phyloP scores from a whole-genome alignment of 2,888 invertebrate species.

The Petrophora chlorosata region DNA sequence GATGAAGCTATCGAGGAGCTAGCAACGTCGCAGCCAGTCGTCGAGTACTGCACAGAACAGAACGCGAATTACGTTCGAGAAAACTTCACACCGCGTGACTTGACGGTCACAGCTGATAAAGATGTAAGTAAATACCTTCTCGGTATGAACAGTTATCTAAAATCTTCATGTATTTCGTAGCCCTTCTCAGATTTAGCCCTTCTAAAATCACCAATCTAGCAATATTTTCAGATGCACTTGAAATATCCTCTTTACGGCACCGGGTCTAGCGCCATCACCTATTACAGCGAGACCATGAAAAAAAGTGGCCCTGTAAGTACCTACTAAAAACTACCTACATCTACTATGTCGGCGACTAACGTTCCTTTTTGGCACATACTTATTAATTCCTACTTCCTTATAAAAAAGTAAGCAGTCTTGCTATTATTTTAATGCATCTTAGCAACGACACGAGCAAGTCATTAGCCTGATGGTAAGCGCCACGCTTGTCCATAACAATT shows the following conservation, averaged over 20 bases:
- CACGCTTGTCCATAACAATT: too few relatives aligned
- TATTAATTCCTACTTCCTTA: too few relatives aligned
- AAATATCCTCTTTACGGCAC: slow-evolving; percentile 78
- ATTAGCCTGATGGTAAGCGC: too few relatives aligned
- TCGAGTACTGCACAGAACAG: slow-evolving; percentile 74
- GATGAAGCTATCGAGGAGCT: slow-evolving; percentile 78
- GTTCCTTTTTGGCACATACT: too few relatives aligned
- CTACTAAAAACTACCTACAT: too few relatives aligned
- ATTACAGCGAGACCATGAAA: slow-evolving; percentile 66
- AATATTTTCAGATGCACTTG: slow-evolving; percentile 69
- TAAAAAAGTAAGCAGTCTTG: too few relatives aligned
- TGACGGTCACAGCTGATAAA: slow-evolving; percentile 66
- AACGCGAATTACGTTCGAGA: slow-evolving; percentile 70
- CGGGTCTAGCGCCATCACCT: slow-evolving; percentile 75
- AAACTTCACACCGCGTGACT: slow-evolving; percentile 66
- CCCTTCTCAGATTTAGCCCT: too few relatives aligned
- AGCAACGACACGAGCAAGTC: too few relatives aligned
- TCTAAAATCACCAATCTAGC: too few relatives aligned
- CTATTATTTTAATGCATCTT: too few relatives aligned
- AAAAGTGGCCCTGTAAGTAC: slow-evolving; percentile 70
- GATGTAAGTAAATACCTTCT: slow-evolving; percentile 48
- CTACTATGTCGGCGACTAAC: too few relatives aligned
- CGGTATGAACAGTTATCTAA: not conserved
- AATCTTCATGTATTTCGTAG: not conserved
- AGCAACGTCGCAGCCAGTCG: slow-evolving; percentile 59